phyloP scores from a whole-genome alignment of 2,797 vertebrate genomes.

The Phylloscopus collybita region DNA sequence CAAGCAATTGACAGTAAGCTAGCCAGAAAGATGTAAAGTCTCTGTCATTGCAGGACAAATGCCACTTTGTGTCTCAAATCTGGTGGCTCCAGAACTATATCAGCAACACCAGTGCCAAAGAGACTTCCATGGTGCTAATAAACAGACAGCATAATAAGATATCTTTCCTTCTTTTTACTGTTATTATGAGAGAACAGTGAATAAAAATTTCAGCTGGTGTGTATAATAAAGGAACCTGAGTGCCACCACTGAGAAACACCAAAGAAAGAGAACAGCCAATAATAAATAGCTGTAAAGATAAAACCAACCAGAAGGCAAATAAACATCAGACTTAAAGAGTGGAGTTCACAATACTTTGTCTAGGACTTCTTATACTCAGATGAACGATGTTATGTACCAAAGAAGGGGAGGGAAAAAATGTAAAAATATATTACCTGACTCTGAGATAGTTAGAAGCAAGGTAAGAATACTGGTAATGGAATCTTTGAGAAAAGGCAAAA shows the following conservation, averaged over 20 bases:
- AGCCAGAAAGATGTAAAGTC: slow-evolving; percentile 7
- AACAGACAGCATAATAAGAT: background rate
- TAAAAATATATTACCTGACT: background rate
- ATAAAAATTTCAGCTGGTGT: slow-evolving; percentile 5
- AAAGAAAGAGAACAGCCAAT: background rate
- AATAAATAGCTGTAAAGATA: slow-evolving; percentile 19
- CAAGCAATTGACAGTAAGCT: background rate
- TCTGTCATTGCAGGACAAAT: slow-evolving; percentile 6
- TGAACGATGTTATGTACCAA: background rate
- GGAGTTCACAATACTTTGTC: background rate
- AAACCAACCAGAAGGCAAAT: slow-evolving; percentile 15
- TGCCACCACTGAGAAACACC: background rate
- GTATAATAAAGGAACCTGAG: background rate
- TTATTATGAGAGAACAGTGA: slow-evolving; percentile 13
- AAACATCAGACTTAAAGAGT: background rate
- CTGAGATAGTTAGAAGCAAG: background rate
- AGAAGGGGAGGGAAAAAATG: background rate
- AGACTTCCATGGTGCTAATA: slow-evolving; percentile 2
- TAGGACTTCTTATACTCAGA: background rate
- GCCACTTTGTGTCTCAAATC: background rate
- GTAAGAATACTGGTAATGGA: background rate
- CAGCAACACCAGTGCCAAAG: background rate
- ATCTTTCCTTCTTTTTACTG: slow-evolving; percentile 1
- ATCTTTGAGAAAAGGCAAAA: background rate
- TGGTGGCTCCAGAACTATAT: background rate